Evolutionary conservation across 2,888 invertebrate genomes (phyloP), one percentile per base, ranked within the genome.

Genomic region (Netelia virgata): DNA sequence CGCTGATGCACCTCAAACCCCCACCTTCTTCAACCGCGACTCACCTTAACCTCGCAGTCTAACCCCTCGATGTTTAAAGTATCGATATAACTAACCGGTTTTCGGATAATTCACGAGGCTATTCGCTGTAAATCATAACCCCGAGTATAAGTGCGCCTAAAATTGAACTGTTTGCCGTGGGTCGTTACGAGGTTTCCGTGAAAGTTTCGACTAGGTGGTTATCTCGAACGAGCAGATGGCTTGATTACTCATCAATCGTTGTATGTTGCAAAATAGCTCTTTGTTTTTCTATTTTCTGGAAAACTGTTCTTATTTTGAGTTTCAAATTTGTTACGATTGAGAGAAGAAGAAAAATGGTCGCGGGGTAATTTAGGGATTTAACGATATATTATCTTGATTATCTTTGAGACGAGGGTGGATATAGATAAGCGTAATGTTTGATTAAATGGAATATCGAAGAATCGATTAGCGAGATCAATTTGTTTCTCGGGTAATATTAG

Each of bases 1-100:
- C 70, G 69, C 70, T 77, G 18, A 43, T 72, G 77, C 57, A 83
- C 91, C 90, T 92, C 91, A 82, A 83, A 20, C 16, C 41, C 57
- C 68, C 47, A 47, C 64, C 3, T 47, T 14, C 10, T 14, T 47
- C 10, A 14, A 47, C 3, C 11, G 14, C 47, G 47, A 47, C 11
- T 14, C 47, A 14, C 47, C 47, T 47, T 10, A 47, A 47, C 10
- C 14, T 14, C 11, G 14, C 14, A 14, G 47, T 14, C 14, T 47
- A 28, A 28, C 28, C 28, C 23, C 28, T 5, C 28, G 6, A 5
- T 28, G 5, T 28, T 28, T 28, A 28, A 28, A 5, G 28, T 28
- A 28, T 28, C 28, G 28, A 28, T 28, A 28, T 28, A 28, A 28
- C 28, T 5, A 28, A 5, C 0, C 47, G 11, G 14, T 47, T 47